These are phyloP conservation scores for Asbolus verrucosus DNA, from an alignment of 1,140 invertebrate genomes.

Conservation along the genomic window DNA sequence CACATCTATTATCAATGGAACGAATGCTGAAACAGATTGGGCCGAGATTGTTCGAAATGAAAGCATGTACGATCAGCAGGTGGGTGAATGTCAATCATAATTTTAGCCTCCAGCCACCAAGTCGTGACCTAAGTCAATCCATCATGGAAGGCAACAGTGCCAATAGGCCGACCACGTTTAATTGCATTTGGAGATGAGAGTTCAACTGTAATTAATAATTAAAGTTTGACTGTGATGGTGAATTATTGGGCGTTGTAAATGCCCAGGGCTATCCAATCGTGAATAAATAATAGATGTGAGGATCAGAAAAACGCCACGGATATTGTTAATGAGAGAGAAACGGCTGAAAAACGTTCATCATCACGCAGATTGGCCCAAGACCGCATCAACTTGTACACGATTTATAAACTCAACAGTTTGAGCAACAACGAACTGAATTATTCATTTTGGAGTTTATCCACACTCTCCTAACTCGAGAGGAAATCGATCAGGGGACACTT, in stretches of 20 bases:
- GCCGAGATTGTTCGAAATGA: constrained; percentile 36
- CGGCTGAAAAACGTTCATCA: constrained; percentile 9
- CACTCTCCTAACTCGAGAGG: too few relatives aligned
- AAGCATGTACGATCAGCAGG: constrained; percentile 47
- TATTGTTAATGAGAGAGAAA: constrained; percentile 22
- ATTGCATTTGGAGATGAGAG: constrained; percentile 54
- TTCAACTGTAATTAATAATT: constrained; percentile 54
- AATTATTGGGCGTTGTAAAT: constrained; percentile 48
- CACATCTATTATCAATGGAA: constrained; percentile 24
- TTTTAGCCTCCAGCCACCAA: constrained; percentile 40
- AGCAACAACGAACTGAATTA: too few relatives aligned
- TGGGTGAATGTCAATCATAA: constrained; percentile 53
- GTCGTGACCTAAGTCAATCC: constrained; percentile 52
- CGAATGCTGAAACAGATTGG: constrained; percentile 13
- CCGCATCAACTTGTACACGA: too few relatives aligned
- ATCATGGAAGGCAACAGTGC: constrained; percentile 49
- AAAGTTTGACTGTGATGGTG: constrained; percentile 48
- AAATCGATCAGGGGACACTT: too few relatives aligned
- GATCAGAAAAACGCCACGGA: constrained; percentile 24
- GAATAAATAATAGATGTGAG: constrained; percentile 38
- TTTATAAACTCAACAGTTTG: too few relatives aligned
- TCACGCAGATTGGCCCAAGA: too few relatives aligned
- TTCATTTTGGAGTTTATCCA: too few relatives aligned
- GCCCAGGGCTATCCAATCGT: constrained; percentile 29
- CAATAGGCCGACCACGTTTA: constrained; percentile 45